Evolutionary conservation across 1,140 invertebrate genomes (phyloP).

Genomic region (Leptinotarsa undecemlineata): DNA sequence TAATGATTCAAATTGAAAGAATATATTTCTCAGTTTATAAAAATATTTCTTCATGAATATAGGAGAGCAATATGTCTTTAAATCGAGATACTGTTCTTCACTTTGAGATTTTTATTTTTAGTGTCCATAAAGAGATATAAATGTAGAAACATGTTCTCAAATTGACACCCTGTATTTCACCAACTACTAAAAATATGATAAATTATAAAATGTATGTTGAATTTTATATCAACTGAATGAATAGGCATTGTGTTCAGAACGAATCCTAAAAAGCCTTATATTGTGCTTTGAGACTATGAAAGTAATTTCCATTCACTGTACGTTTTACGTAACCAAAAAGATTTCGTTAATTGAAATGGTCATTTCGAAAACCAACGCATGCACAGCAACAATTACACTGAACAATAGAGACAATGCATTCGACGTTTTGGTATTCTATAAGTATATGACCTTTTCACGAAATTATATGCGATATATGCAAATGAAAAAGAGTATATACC

Average conservation of each 20-base stretch:
- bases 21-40: too few species aligned
- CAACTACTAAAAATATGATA: too few species aligned
- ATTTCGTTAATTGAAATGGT: slow-evolving; percentile 1
- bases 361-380: slow-evolving; percentile 7
- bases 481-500: neutral
- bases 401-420: slow-evolving; percentile 6
- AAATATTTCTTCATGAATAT: too few species aligned
- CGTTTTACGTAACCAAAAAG: neutral
- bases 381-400: neutral
- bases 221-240: too few species aligned
- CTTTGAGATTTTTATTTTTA: too few species aligned
- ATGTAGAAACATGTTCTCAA: too few species aligned
- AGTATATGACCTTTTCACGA: neutral
- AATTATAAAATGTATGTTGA: too few species aligned
- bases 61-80: too few species aligned
- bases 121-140: too few species aligned
- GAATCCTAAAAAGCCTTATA: neutral
- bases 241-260: neutral
- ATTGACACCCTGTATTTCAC: too few species aligned
- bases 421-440: neutral
- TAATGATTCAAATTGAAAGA: too few species aligned
- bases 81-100: too few species aligned
- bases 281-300: neutral
- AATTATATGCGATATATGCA: neutral
- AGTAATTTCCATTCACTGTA: neutral